Conservation (phyloP, 2,888 invertebrate genomes). For the Ariolimax columbianus region DNA sequence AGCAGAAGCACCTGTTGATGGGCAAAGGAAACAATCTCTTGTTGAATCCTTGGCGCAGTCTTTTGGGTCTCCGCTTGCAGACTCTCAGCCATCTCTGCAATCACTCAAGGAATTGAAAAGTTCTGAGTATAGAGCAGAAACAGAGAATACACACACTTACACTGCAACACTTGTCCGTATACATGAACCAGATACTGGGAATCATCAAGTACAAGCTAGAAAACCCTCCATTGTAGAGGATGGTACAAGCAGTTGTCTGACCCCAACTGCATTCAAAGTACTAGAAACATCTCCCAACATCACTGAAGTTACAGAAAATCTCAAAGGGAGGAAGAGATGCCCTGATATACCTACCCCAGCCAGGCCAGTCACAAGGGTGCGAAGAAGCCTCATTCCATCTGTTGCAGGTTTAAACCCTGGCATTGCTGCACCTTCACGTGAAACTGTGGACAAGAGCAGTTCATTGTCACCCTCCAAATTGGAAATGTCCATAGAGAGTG, state of each 20-base stretch:
- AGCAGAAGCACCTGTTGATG: background rate
- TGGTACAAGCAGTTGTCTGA: background rate
- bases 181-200: background rate
- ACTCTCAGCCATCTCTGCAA: background rate
- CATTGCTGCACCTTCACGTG: background rate
- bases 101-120: background rate
- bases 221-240: background rate
- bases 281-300: background rate
- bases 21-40: background rate
- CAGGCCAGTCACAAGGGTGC: constrained; percentile 7
- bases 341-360: constrained; percentile 18
- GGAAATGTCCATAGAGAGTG: constrained; percentile 54
- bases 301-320: background rate
- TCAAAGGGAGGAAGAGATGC: constrained; percentile 20
- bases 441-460: background rate
- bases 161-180: constrained; percentile 52
- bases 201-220: background rate
- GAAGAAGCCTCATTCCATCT: background rate
- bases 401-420: background rate
- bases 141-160: constrained; percentile 11
- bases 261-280: background rate
- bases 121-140: background rate
- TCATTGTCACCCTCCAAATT: constrained; percentile 10
- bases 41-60: constrained; percentile 3
- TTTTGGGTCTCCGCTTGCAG: background rate